Evolutionary conservation across 2,113 vertebrate species (phyloP).

Genomic region (Nibea albiflora): DNA sequence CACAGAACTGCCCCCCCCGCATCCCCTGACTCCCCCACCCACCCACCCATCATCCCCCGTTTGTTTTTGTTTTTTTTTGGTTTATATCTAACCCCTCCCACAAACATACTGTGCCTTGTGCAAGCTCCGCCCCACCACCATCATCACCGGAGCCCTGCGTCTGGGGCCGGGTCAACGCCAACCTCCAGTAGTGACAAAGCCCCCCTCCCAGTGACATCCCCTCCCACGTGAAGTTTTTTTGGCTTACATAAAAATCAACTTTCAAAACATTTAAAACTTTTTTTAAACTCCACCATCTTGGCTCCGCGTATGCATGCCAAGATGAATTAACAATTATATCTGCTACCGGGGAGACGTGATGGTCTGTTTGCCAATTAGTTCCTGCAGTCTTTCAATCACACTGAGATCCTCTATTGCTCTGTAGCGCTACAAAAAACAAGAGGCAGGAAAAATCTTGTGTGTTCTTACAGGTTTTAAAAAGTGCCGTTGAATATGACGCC

Average conservation of each 20-base stretch:
- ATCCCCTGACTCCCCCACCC: background rate
- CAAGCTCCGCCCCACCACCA: constrained; percentile 60
- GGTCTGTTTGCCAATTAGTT: background rate
- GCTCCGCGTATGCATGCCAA: no score
- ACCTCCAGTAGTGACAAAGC: background rate
- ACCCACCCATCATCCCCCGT: no score
- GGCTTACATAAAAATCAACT: background rate
- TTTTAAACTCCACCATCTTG: background rate
- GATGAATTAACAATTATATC: background rate
- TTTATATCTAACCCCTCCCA: constrained; percentile 44
- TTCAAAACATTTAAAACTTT: background rate
- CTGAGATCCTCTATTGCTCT: background rate
- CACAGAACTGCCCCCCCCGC: constrained; percentile 50
- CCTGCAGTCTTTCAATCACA: no score
- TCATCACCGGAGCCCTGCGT: background rate
- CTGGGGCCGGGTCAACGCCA: background rate
- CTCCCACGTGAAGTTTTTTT: background rate
- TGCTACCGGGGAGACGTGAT: background rate
- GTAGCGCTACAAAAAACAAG: background rate
- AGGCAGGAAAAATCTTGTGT: background rate
- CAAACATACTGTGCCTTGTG: constrained; percentile 33
- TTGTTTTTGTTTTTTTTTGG: no score
- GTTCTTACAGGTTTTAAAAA: background rate
- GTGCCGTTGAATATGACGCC: background rate
- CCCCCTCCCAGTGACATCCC: background rate